A percentile compares a stretch with the other conserved stretches of the same genome.
Evolutionary conservation across 2,888 invertebrate species (phyloP).

Genomic region (Elegia similella): DNA sequence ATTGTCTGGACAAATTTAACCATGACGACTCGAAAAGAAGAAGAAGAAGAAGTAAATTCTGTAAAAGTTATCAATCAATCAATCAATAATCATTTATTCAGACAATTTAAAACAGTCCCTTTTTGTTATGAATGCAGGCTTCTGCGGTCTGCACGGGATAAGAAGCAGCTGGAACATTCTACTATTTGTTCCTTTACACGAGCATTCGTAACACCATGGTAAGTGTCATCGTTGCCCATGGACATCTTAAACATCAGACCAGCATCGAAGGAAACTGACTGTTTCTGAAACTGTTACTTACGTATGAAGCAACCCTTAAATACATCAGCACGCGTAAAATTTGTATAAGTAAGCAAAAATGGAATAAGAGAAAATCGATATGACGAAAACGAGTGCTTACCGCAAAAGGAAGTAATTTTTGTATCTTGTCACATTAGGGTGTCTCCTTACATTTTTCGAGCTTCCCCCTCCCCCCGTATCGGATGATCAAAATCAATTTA

Average conservation of each 20-base stretch:
- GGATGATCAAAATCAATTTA: slow-evolving; percentile 44
- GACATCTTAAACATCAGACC: background rate
- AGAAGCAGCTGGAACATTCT: no score
- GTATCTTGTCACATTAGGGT: slow-evolving; percentile 6
- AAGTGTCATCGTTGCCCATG: no score
- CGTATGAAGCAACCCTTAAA: background rate
- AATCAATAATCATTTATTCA: no score
- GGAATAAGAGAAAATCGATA: slow-evolving; percentile 1
- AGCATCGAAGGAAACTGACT: background rate
- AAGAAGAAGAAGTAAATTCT: no score
- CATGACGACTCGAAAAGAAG: no score
- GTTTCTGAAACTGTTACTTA: background rate
- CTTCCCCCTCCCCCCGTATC: slow-evolving; percentile 13
- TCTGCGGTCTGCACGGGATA: no score
- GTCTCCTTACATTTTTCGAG: slow-evolving; percentile 7
- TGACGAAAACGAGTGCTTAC: slow-evolving; percentile 2
- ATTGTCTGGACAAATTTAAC: no score
- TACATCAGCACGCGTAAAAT: background rate
- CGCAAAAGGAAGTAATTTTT: slow-evolving; percentile 8
- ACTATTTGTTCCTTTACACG: no score
- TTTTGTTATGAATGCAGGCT: no score
- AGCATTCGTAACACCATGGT: no score
- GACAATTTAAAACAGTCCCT: no score
- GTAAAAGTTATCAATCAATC: no score
- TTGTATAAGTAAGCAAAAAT: background rate